Evolutionary conservation across 2,888 invertebrate genomes (phyloP), one percentile per base, ranked within the genome.

Genomic region (Aethes cnicana): DNA sequence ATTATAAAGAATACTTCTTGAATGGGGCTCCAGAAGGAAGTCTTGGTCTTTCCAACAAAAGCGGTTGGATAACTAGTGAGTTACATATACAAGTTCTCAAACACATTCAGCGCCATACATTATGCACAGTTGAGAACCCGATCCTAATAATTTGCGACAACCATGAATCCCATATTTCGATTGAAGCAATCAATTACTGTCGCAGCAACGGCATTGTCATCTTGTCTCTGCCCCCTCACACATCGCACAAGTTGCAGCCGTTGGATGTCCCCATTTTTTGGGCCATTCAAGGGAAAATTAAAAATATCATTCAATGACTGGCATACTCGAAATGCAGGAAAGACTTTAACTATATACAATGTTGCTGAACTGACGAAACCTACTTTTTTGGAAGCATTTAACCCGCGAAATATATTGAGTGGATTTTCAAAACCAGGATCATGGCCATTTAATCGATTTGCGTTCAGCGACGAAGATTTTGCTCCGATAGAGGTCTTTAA

Each of bases 321-420:
- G 60, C 59, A 56, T 26, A 46, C 58, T 42, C 43, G 43, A 44
- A 60, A 62, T 52, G 26, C 44, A 47, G 62, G 62, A 41, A 60
- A 59, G 18, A 50, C 56, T 47, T 42, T 58, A 16, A 56, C 53
- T 23, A 61, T 60, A 36, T 57, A 59, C 43, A 56, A 57, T 32
- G 49, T 54, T 46, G 42, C 54, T 33, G 41, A 52, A 48, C 44
- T 54, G 16, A 36, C 47, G 43, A 58, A 56, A 55, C 23, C 25
- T 6, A 16, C 37, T 0, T 39, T 25, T 63, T n/a, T 66, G n/a
- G 50, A 66, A 37, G 62, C 69, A 18, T 75, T 75, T 35, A 67
- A 56, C 3, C 54, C 54, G 2, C 68, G 57, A 47, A 76, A 76
- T 61, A 75, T 76, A 7, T 69, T 50, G 32, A 68, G 64, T 61